These are phyloP conservation scores for Probosciger aterrimus DNA, from an alignment of 2,113 vertebrate genomes.

Conservation along the genomic window DNA sequence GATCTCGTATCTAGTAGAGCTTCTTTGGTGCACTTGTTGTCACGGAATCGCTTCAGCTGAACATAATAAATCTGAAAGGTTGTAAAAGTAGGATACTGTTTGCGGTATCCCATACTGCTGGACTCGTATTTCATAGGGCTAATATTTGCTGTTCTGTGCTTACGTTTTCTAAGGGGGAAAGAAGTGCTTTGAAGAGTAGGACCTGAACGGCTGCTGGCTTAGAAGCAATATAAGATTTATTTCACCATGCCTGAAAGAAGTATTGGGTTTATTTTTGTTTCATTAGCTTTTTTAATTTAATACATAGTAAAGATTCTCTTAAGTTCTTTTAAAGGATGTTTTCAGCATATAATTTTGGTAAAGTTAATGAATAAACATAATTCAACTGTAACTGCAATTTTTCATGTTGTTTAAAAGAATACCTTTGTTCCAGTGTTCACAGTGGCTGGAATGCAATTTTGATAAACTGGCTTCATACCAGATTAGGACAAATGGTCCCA, in stretches of 20 bases:
- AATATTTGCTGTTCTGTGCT: not conserved
- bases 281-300: not conserved
- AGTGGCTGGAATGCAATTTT: not conserved
- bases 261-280: not conserved
- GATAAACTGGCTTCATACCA: slow-evolving; percentile 20
- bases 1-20: not conserved
- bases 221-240: not conserved
- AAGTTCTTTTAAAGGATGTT: not conserved
- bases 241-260: not conserved
- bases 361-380: not conserved
- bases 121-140: not conserved
- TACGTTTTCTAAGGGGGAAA: not conserved
- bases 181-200: not conserved
- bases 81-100: not conserved
- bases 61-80: not conserved
- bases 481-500: not conserved
- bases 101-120: not conserved
- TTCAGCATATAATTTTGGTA: not conserved
- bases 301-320: not conserved
- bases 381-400: not conserved
- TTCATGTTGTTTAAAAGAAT: not conserved
- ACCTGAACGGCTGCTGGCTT: not conserved
- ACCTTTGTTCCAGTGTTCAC: not conserved
- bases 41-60: not conserved
- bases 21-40: not conserved